A percentile compares a stretch with the other conserved stretches of the same genome.
Evolutionary conservation across 2,113 vertebrate species (phyloP).

Genomic region (Hydropotes inermis): DNA sequence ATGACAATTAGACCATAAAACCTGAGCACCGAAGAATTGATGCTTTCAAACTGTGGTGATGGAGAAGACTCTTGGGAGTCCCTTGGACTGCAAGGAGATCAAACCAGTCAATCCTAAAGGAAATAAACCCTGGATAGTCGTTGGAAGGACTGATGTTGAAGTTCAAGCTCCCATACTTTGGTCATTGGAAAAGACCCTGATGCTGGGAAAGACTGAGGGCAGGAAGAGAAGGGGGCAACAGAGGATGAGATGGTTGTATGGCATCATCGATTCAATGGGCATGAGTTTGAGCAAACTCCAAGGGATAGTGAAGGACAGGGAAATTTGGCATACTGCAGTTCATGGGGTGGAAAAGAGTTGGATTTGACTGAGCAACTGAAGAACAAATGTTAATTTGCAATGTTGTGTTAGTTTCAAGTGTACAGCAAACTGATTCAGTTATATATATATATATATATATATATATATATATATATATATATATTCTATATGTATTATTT

Average conservation of each 20-base stretch:
- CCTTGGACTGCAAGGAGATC: neutral
- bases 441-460: neutral
- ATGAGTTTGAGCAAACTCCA: neutral
- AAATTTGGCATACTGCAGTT: neutral
- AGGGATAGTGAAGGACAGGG: neutral
- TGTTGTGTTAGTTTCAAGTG: neutral
- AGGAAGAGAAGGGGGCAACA: neutral
- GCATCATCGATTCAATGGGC: neutral
- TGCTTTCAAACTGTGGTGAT: neutral
- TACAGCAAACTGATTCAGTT: neutral
- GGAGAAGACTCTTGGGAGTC: neutral
- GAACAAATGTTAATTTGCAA: neutral
- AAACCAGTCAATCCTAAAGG: neutral
- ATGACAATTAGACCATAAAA: neutral
- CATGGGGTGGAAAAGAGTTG: neutral
- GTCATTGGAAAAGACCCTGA: neutral
- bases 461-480: neutral
- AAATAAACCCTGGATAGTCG: neutral
- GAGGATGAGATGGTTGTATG: neutral
- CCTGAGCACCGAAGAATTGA: neutral
- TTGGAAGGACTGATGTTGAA: neutral
- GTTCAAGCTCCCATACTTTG: neutral
- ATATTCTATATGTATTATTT: neutral
- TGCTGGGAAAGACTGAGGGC: neutral
- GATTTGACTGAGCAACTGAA: neutral